Evolutionary conservation across 2,888 invertebrate genomes (phyloP), one percentile per base, ranked within the genome.

Genomic region (Archaeoteleia sp.): DNA sequence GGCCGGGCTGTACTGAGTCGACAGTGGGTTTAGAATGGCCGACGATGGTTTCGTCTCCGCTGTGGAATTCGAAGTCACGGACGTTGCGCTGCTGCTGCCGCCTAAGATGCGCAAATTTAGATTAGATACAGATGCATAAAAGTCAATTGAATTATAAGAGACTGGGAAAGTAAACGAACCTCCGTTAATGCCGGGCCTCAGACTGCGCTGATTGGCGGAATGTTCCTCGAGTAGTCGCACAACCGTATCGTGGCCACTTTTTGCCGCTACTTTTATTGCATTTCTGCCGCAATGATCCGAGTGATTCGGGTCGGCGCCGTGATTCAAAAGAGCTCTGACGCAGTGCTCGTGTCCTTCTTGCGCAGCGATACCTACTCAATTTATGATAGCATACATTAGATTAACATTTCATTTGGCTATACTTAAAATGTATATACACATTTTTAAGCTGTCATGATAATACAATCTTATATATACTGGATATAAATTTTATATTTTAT

Each of bases 261-360:
- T 95, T 73, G 95, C 92, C 1, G 97, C 97, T 13, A 97, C 94
- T 77, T 95, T 91, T 8, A 94, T 90, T 0, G 95, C 95, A 32
- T 95, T 95, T 12, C 95, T 89, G 74, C 95, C 95, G 78, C 94
- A 95, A 62, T 94, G 92, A 79, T 95, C 95, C 0, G 94, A 94
- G 78, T 95, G 95, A 77, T 91, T 88, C 0, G 95, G 95, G 85
- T 95, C 93, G 0, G 95, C 95, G 9, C 95, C 95, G 73, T 94
- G 94, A 76, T 93, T 93, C 30, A 93, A 85, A 17, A 95, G 86
- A 79, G 91, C 93, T 57, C 94, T 88, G 0, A 97, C 97, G 78
- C 97, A 97, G 67, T 93, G 92, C 75, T 95, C 95, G 81, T 97
- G 97, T 0, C 97, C 97, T 84, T 97, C 97, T 85, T 97, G 97